phyloP scores from a whole-genome alignment of 2,888 invertebrate genomes.

The Drosophila rubida region DNA sequence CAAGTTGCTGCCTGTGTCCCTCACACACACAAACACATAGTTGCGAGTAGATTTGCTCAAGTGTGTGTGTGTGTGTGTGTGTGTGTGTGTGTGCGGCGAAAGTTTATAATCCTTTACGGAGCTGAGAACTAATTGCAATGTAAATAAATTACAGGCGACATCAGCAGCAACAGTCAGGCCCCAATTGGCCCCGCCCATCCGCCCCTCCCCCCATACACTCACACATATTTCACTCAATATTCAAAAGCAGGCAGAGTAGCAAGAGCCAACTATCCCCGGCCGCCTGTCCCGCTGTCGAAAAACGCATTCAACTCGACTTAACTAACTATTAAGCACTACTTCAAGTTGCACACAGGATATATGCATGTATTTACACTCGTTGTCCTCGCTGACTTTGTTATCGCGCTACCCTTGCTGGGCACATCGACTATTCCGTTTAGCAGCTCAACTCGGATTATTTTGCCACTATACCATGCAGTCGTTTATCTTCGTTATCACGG shows the following conservation, averaged over 20 bases:
- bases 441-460: no score
- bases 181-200: neutral
- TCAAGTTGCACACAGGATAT: conserved; percentile 71
- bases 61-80: conserved; percentile 34
- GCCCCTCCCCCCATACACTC: neutral
- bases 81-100: conserved; percentile 45
- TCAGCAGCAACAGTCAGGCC: conserved; percentile 49
- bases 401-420: conserved; percentile 8
- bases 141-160: conserved; percentile 82
- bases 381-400: conserved; percentile 55
- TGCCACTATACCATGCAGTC: no score
- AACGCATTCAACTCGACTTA: conserved; percentile 78
- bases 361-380: conserved; percentile 61
- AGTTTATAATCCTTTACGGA: conserved; percentile 81
- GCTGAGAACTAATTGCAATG: conserved; percentile 83
- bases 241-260: conserved; percentile 60
- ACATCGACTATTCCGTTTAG: neutral
- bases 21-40: conserved; percentile 11
- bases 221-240: conserved; percentile 76
- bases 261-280: neutral
- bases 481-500: no score
- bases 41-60: no score
- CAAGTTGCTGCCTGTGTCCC: conserved; percentile 63
- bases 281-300: conserved; percentile 31
- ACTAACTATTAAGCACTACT: conserved; percentile 78